phyloP scores from a whole-genome alignment of 2,797 vertebrate genomes.

The Nyctibius grandis region DNA sequence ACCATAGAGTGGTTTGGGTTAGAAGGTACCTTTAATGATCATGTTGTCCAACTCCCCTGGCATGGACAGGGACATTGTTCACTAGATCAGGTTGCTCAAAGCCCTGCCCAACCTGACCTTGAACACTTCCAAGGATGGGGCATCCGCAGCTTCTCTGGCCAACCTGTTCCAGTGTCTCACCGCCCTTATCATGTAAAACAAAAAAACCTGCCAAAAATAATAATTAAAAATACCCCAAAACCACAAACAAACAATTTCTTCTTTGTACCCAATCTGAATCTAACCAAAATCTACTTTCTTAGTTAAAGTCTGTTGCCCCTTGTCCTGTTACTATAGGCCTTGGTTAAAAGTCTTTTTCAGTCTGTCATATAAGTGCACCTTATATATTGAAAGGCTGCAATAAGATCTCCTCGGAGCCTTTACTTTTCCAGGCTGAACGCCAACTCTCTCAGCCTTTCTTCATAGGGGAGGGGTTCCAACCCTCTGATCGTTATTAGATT shows the following conservation, averaged over 20 bases:
- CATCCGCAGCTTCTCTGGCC: not conserved
- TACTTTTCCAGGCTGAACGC: not conserved
- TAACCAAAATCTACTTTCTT: not conserved
- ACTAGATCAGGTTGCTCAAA: not conserved
- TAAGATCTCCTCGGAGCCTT: not conserved
- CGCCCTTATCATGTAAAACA: not conserved
- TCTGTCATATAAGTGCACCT: not conserved
- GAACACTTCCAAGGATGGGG: not conserved
- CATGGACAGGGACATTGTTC: rapidly evolving
- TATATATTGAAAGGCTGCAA: not conserved
- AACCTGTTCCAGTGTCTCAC: not conserved
- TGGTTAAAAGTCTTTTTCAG: not conserved
- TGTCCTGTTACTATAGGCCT: not conserved
- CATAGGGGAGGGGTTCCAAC: rapidly evolving
- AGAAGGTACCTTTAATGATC: not conserved
- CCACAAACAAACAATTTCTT: not conserved
- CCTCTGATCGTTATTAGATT: not conserved
- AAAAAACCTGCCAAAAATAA: not conserved
- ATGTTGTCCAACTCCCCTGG: not conserved
- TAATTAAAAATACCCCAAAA: not conserved
- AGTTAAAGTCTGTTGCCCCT: not conserved
- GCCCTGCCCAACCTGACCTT: rapidly evolving
- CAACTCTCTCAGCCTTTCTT: not conserved
- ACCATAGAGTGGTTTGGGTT: not conserved
- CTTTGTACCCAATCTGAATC: not conserved